Evolutionary conservation across 1,140 invertebrate genomes (phyloP).

Genomic region (Drosophila santomea): DNA sequence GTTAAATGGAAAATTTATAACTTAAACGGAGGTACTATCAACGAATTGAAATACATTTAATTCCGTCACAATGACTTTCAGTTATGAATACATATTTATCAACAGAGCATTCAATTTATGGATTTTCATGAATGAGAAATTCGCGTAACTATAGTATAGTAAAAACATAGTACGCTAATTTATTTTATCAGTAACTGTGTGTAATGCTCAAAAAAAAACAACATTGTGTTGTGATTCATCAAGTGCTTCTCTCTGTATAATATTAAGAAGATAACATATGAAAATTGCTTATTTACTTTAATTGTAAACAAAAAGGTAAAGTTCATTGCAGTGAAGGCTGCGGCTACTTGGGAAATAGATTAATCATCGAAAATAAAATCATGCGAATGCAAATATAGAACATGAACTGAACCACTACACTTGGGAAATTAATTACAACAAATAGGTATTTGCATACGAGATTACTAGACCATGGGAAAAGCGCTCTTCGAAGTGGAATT

Average conservation of each 20-base stretch:
- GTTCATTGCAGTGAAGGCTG: not conserved
- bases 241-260: not conserved
- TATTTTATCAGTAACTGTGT: not conserved
- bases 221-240: too few species aligned
- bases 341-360: not conserved
- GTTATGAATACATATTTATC: not conserved
- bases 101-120: not conserved
- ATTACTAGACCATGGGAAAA: conserved; percentile 3
- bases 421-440: conserved; percentile 4
- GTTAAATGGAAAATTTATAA: too few species aligned
- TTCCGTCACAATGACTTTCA: not conserved
- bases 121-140: not conserved
- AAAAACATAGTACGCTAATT: not conserved
- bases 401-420: not conserved
- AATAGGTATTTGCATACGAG: not conserved
- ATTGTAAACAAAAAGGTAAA: not conserved
- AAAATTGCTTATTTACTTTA: not conserved
- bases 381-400: not conserved
- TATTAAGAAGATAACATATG: not conserved
- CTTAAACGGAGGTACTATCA: too few species aligned
- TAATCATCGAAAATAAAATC: not conserved
- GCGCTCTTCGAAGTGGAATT: not conserved
- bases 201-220: too few species aligned
- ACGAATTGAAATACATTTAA: too few species aligned
- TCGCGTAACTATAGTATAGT: not conserved